A percentile compares a stretch with the other conserved stretches of the same genome.
These are phyloP conservation scores for Ochropleura plecta DNA, from an alignment of 2,888 invertebrate genomes.

Conservation along the genomic window DNA sequence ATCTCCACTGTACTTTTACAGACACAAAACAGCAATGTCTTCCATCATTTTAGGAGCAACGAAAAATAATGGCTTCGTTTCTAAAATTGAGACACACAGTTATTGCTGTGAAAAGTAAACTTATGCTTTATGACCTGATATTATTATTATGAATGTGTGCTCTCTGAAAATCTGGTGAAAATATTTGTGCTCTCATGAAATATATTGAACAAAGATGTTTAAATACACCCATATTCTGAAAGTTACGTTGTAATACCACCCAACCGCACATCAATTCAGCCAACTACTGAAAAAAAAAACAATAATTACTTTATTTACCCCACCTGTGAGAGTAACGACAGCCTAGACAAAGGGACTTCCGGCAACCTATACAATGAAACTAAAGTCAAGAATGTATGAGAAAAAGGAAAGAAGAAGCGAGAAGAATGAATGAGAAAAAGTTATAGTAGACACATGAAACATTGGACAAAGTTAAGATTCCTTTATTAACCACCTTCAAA, in stretches of 20 bases:
- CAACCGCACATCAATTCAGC: neutral
- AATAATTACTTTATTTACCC: neutral
- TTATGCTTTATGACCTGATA: conserved; percentile 30
- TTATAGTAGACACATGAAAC: neutral
- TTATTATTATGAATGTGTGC: conserved; percentile 46
- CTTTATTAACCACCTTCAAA: no score
- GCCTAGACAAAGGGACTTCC: neutral
- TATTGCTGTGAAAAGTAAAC: conserved; percentile 51
- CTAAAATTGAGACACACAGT: conserved; percentile 57
- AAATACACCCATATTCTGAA: neutral
- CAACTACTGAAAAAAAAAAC: neutral
- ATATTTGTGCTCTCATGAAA: conserved; percentile 17
- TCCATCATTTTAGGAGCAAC: conserved; percentile 16
- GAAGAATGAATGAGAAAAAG: neutral
- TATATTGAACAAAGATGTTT: neutral
- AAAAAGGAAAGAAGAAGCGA: neutral
- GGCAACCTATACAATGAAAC: neutral
- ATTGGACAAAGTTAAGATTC: no score
- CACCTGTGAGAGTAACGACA: neutral
- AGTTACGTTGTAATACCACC: neutral
- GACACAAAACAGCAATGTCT: conserved; percentile 9
- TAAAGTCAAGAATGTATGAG: neutral
- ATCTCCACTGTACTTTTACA: no score
- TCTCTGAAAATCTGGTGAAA: conserved; percentile 4
- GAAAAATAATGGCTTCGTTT: conserved; percentile 27